Conservation (phyloP, 2,797 vertebrate species). For the Neostethus bicornis region DNA sequence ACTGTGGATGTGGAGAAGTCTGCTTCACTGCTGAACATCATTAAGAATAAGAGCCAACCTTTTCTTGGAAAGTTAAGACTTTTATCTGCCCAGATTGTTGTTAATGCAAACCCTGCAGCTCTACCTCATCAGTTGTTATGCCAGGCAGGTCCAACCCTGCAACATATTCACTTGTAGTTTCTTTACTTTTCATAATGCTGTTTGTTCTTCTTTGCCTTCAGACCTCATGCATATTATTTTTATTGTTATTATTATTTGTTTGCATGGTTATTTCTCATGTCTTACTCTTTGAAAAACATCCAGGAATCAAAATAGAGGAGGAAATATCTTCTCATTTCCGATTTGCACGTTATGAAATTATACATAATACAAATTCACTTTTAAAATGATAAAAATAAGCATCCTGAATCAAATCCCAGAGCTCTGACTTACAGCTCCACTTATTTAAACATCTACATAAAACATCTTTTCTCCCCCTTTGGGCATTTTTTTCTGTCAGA, state of each 20-base stretch:
- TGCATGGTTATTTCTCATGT: not conserved
- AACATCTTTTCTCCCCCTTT: slow-evolving; percentile 14
- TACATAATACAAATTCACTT: too few relatives aligned
- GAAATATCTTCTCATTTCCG: not conserved
- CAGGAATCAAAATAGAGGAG: not conserved
- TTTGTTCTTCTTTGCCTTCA: not conserved
- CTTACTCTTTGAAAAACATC: not conserved
- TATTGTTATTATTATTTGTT: not conserved
- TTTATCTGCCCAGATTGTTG: slow-evolving; percentile 21
- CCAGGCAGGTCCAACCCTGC: slow-evolving; percentile 18
- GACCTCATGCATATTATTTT: not conserved
- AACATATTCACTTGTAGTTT: slow-evolving; percentile 13
- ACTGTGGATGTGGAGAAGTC: slow-evolving; percentile 9
- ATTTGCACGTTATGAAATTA: too few relatives aligned
- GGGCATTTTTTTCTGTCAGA: not conserved
- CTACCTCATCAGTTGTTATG: slow-evolving; percentile 16
- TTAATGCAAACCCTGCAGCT: slow-evolving; percentile 20
- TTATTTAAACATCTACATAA: slow-evolving; percentile 1
- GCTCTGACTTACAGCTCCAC: not conserved
- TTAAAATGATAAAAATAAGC: too few relatives aligned
- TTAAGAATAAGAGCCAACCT: slow-evolving; percentile 18
- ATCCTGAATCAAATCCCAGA: too few relatives aligned
- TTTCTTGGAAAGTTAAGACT: not conserved
- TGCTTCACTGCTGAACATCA: slow-evolving; percentile 7
- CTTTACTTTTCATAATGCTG: slow-evolving; percentile 18